A percentile compares a stretch with the other conserved stretches of the same genome.
Conservation (phyloP, 2,888 invertebrate genomes). For the Stratiomys singularior region DNA sequence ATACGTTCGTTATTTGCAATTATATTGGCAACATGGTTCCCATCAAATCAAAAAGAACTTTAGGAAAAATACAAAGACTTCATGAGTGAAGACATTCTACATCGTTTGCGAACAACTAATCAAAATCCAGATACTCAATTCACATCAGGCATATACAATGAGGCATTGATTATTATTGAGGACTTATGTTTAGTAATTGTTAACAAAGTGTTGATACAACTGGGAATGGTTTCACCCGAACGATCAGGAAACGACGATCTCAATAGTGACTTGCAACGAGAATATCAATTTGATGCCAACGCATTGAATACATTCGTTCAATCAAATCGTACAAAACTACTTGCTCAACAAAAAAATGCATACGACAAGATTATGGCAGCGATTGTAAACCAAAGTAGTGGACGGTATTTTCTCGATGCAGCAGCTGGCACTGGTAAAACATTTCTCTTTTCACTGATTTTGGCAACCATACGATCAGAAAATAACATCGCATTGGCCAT, state of each 20-base stretch:
- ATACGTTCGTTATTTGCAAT: slow-evolving; percentile 54
- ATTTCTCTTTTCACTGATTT: slow-evolving; percentile 47
- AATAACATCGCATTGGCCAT: neutral
- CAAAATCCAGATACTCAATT: slow-evolving; percentile 41
- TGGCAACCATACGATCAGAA: slow-evolving; percentile 41
- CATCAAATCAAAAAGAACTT: slow-evolving; percentile 51
- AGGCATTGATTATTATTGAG: slow-evolving; percentile 56
- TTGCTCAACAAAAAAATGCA: slow-evolving; percentile 52
- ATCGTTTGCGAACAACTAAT: slow-evolving; percentile 40
- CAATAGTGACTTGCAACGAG: slow-evolving; percentile 55
- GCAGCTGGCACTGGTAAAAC: slow-evolving; percentile 50
- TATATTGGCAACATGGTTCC: slow-evolving; percentile 47
- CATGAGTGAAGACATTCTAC: slow-evolving; percentile 54
- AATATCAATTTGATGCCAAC: slow-evolving; percentile 53
- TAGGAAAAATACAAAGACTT: slow-evolving; percentile 52
- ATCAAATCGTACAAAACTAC: slow-evolving; percentile 49
- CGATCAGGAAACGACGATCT: slow-evolving; percentile 52
- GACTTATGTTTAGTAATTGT: slow-evolving; percentile 56
- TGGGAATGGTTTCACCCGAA: slow-evolving; percentile 56
- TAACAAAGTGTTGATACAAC: slow-evolving; percentile 51
- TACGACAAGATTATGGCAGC: slow-evolving; percentile 56
- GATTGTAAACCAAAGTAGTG: slow-evolving; percentile 52
- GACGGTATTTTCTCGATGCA: slow-evolving; percentile 51
- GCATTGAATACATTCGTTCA: slow-evolving; percentile 47
- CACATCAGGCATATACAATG: slow-evolving; percentile 54